Conservation (phyloP, 1,140 invertebrate species). For the Micrasema longulum region DNA sequence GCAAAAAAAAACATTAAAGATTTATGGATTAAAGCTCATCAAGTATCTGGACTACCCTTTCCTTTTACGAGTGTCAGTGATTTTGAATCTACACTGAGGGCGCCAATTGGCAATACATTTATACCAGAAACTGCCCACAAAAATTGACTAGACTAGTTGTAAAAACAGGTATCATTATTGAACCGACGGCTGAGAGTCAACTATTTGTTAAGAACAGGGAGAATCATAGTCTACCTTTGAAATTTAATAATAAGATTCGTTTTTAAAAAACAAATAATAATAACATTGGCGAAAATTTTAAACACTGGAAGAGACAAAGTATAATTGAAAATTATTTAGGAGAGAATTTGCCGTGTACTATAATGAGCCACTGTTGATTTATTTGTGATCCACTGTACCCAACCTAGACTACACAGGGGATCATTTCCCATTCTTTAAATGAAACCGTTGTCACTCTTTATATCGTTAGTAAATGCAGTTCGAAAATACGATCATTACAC, state of each 20-base stretch:
- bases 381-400: no score
- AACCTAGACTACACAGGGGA: no score
- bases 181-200: conserved; percentile 83
- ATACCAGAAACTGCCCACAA: conserved; percentile 86
- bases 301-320: no score
- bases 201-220: conserved; percentile 62
- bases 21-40: conserved; percentile 77
- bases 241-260: not conserved
- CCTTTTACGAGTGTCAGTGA: conserved; percentile 89
- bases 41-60: conserved; percentile 89
- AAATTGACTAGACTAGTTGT: conserved; percentile 77
- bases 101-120: conserved; percentile 91
- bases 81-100: conserved; percentile 89
- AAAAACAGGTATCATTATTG: conserved; percentile 86
- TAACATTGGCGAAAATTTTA: no score
- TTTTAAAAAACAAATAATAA: no score
- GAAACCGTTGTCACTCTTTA: no score
- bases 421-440: no score
- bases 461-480: no score
- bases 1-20: conserved; percentile 69
- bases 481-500: no score
- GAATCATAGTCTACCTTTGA: conserved; percentile 1
- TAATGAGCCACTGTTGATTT: no score
- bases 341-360: no score
- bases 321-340: no score